Evolutionary conservation across 2,797 vertebrate species (phyloP).

Genomic region (Acanthopagrus latus): DNA sequence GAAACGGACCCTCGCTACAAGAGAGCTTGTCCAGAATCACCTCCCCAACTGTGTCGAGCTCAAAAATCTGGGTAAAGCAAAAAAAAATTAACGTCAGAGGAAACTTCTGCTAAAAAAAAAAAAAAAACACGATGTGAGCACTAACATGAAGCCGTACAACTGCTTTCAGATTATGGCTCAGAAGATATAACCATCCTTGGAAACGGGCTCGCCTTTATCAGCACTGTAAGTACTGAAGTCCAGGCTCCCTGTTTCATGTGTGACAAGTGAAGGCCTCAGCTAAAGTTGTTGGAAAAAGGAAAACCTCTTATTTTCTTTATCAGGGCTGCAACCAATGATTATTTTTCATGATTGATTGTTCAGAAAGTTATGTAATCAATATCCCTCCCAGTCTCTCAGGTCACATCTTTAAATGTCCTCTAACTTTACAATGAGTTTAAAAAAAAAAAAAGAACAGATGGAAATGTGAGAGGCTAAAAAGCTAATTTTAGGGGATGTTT

Average conservation of each 20-base stretch:
- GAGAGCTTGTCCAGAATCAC: slow-evolving; percentile 70
- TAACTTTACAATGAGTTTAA: background rate
- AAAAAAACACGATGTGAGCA: rapidly evolving
- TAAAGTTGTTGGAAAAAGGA: background rate
- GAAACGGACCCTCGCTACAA: slow-evolving; percentile 56
- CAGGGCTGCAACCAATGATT: background rate
- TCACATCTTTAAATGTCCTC: background rate
- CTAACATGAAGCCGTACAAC: background rate
- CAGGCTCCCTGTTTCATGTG: background rate
- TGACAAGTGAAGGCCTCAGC: background rate
- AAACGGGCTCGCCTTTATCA: slow-evolving; percentile 91
- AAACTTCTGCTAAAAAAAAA: background rate
- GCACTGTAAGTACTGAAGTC: slow-evolving; percentile 85
- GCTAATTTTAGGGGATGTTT: background rate
- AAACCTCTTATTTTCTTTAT: background rate
- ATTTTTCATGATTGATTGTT: background rate
- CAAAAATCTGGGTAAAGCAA: slow-evolving; percentile 72
- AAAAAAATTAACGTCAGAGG: rapidly evolving
- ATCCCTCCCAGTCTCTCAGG: background rate
- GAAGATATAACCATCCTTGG: slow-evolving; percentile 93
- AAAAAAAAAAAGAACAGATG: background rate
- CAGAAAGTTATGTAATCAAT: background rate
- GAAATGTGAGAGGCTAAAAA: background rate
- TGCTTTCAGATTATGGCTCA: slow-evolving; percentile 85
- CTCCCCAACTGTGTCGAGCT: slow-evolving; percentile 76